Evolutionary conservation across 2,113 vertebrate genomes (phyloP), one percentile per base, ranked within the genome.

Genomic region (Manacus vitellinus): DNA sequence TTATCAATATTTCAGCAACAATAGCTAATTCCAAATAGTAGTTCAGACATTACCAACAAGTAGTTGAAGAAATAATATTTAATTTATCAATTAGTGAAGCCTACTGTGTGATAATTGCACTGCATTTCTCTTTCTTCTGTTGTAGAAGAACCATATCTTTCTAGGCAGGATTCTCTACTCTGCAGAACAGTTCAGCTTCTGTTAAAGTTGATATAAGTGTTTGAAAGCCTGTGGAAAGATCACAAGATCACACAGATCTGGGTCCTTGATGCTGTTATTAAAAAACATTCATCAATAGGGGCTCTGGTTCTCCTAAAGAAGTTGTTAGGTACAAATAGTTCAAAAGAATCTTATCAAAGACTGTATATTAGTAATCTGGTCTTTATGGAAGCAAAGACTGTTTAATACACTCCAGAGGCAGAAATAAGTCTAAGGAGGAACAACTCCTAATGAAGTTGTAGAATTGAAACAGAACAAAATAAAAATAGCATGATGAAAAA

Each of bases 251-350:
- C 52, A 19, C 49, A 65, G 68, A 54, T 82, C 52, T 82, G 59
- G 6, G 2, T 62, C 37, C 56, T 54, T 70, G 35, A 74, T 91
- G 66, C 44, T 49, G 25, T 97, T 96, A 91, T 95, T 97, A 95
- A 98, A 94, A 95, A 85, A 0, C 49, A 92, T 94, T 92, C 54
- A 92, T 97, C 56, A 39, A 30, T 35, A 23, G 27, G 47, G 17
- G 14, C 95, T 91, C 67, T 89, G 10, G 14, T 80, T 80, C 62
- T 93, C 65, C 39, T 75, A 85, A 74, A 72, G 33, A 94, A 87
- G 46, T 67, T 88, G 51, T 73, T 86, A 30, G 35, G 25, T 56
- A 61, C 49, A 87, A 62, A 56, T 85, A 87, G 75, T 75, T 84
- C 62, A 86, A 91, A 49, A 31, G 55, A 88, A 61, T 74, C 25